These are phyloP conservation scores for Uropetala carovei DNA, from an alignment of 2,888 invertebrate species.

Conservation along the genomic window DNA sequence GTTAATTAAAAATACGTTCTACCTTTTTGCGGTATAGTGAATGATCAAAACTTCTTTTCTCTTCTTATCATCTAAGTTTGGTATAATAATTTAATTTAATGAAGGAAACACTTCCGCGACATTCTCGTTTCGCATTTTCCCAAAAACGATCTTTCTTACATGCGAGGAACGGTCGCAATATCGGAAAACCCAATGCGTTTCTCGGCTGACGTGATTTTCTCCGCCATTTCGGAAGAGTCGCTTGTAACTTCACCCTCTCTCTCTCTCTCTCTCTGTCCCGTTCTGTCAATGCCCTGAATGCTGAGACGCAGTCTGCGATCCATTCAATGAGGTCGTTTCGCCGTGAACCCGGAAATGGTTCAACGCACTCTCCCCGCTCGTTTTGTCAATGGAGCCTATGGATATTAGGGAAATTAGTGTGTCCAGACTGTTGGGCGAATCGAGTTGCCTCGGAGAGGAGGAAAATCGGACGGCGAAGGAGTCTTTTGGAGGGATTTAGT, in stretches of 20 bases:
- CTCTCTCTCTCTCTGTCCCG: neutral
- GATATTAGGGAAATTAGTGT: conserved; percentile 32
- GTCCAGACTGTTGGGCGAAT: conserved; percentile 26
- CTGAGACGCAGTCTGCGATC: neutral
- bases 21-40: too few species aligned
- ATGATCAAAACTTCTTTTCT: too few species aligned
- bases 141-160: too few species aligned
- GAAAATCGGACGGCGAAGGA: neutral
- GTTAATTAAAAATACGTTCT: too few species aligned
- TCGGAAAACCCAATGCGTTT: neutral
- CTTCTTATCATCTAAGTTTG: too few species aligned
- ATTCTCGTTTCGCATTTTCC: too few species aligned
- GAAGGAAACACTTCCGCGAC: too few species aligned
- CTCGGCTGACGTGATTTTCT: neutral
- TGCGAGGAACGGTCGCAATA: neutral
- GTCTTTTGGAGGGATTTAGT: neutral
- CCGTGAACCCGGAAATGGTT: conserved; percentile 30
- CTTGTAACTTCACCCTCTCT: neutral
- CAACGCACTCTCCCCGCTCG: conserved; percentile 23
- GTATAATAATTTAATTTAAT: too few species aligned
- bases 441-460: neutral
- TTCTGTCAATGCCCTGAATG: conserved; percentile 20
- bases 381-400: conserved; percentile 3
- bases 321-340: conserved; percentile 20
- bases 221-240: neutral